Evolutionary conservation across 2,888 invertebrate genomes (phyloP).

Genomic region (Drosophila kanekoi): DNA sequence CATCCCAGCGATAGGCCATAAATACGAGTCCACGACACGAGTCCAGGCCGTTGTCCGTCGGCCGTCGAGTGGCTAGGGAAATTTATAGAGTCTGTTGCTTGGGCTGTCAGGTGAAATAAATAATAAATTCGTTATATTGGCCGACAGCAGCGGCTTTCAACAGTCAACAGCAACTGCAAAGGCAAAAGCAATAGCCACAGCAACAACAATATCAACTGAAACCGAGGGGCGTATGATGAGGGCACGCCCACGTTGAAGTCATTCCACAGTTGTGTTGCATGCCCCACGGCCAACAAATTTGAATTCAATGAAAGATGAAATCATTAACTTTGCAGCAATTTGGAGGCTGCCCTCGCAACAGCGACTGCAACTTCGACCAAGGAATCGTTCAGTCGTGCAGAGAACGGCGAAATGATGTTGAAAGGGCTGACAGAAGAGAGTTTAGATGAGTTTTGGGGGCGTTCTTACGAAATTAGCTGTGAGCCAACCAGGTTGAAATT

Average conservation of each 20-base stretch:
- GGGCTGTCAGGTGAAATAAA: slow-evolving; percentile 85
- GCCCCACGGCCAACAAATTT: slow-evolving; percentile 67
- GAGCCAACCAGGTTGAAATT: slow-evolving; percentile 1
- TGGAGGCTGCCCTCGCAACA: slow-evolving; percentile 26
- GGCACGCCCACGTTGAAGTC: slow-evolving; percentile 66
- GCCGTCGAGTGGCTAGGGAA: slow-evolving; percentile 70
- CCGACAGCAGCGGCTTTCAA: slow-evolving; percentile 66
- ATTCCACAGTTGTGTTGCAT: slow-evolving; percentile 34
- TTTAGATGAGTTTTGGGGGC: slow-evolving; percentile 29
- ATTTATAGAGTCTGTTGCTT: slow-evolving; percentile 84
- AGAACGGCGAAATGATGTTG: slow-evolving; percentile 18
- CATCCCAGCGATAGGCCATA: slow-evolving; percentile 57
- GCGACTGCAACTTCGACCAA: slow-evolving; percentile 13
- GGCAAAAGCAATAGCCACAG: slow-evolving; percentile 11
- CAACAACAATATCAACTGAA: slow-evolving; percentile 28
- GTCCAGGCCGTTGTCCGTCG: no score
- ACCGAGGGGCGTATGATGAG: slow-evolving; percentile 68
- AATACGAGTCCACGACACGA: slow-evolving; percentile 47
- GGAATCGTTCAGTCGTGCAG: slow-evolving; percentile 39
- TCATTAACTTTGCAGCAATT: slow-evolving; percentile 81
- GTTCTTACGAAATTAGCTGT: slow-evolving; percentile 34
- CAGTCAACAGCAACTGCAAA: slow-evolving; percentile 39
- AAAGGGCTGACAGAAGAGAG: slow-evolving; percentile 39
- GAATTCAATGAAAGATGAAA: slow-evolving; percentile 83
- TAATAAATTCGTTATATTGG: slow-evolving; percentile 84